Percentiles rank a stretch among this genome's conserved stretches.
phyloP scores from a whole-genome alignment of 2,113 vertebrate species.

The Vanacampus margaritifer region DNA sequence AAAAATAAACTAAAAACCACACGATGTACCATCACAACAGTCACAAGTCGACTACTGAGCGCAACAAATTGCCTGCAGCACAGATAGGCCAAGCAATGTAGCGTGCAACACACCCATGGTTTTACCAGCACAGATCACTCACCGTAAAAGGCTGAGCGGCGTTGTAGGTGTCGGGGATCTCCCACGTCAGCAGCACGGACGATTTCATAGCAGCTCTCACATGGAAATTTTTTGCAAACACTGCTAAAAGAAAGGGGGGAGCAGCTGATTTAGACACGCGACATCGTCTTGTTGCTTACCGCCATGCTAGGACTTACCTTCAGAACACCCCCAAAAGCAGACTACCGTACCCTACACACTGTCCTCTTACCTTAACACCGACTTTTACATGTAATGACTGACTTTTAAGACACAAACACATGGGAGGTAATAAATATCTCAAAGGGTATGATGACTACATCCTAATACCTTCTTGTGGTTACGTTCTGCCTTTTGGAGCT shows the following conservation, averaged over 20 bases:
- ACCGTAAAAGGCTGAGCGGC: conserved; percentile 98
- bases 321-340: conserved; percentile 45
- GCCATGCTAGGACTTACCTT: conserved; percentile 65
- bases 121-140: conserved; percentile 53
- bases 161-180: conserved; percentile 98
- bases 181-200: conserved; percentile 94
- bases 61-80: no score
- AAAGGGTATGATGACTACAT: conserved; percentile 31
- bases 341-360: conserved; percentile 36
- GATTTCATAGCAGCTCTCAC: conserved; percentile 99
- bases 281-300: conserved; percentile 12
- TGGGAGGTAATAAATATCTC: conserved; percentile 2
- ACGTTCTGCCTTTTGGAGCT: background rate
- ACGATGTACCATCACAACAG: no score
- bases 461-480: conserved; percentile 29
- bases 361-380: conserved; percentile 66
- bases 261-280: conserved; percentile 83
- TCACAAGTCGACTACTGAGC: no score
- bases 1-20: no score
- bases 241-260: conserved; percentile 95
- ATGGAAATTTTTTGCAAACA: conserved; percentile 99
- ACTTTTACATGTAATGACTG: conserved; percentile 51
- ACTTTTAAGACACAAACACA: conserved; percentile 52
- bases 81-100: no score
- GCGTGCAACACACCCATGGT: no score